Base-by-base conservation (phyloP, 1,140 invertebrate genomes). In the Microplitis demolitor region DNA sequence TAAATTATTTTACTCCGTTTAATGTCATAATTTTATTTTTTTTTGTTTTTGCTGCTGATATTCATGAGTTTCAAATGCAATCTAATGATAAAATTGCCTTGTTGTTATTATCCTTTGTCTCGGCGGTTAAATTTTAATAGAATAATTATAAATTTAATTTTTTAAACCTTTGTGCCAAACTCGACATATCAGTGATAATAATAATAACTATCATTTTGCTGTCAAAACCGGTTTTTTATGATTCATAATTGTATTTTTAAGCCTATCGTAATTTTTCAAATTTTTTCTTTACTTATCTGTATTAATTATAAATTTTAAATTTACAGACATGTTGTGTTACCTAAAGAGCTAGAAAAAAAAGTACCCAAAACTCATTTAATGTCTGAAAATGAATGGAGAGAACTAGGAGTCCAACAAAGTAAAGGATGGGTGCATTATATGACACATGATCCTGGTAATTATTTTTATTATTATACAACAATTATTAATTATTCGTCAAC, bases 401-500 rank as follows among this genome's bases (percentile, higher is more conserved):
- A 91, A 73, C 92, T 98, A 77, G 97, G 97, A 9, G 94, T 98
- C 3, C 95, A 97, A 85, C 96, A 98, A 84, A 97, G 95, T 85
- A 92, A 93, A 78, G 96, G 96, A 53, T 98, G 97, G 97, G 89
- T 97, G 5, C 96, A 98, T 87, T 98, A 97, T 78, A 97, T 98
- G 95, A 93, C 92, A 74, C 96, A 98, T 87, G 89, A 93, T 79
- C 96, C 97, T 87, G 96, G 93, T 95, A 88, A 33, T 35, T 62
- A 35, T 5, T 61, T 53, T 68, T 68, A n/a, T 14, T 68, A 24
- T 24, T 24, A 24, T 24, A 24, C 14, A 13, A 33, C 13, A 35
- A 39, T 35, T 37, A 61, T 4, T 37, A 34, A 4, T 14, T n/a
- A 60, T 50, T 33, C 3, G 60, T n/a, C 14, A 31, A 37, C 37